A percentile compares a stretch with the other conserved stretches of the same genome.
Evolutionary conservation across 2,888 invertebrate genomes (phyloP).

Genomic region (Hydrotaea cyrtoneurina): DNA sequence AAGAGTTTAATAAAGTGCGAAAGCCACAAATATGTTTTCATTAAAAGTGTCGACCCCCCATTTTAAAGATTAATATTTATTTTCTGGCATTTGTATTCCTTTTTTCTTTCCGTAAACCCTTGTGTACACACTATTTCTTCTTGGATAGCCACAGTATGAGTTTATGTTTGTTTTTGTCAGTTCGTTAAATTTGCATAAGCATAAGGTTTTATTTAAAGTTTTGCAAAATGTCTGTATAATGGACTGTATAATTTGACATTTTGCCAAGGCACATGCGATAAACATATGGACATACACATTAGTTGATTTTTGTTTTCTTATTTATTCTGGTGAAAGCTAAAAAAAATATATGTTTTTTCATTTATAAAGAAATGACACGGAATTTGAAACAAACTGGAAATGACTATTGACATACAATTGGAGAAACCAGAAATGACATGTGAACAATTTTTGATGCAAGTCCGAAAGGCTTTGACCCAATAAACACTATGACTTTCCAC

Average conservation of each 20-base stretch:
- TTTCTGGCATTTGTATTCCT: neutral
- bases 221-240: neutral
- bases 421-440: neutral
- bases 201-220: neutral
- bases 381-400: neutral
- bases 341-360: neutral
- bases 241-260: neutral
- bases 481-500: too few relatives aligned
- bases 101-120: neutral
- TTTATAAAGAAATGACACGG: neutral
- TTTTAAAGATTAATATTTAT: too few relatives aligned
- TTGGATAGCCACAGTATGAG: neutral
- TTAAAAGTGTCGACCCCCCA: too few relatives aligned
- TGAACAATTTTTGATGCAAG: neutral
- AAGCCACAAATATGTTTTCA: too few relatives aligned
- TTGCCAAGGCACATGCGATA: neutral
- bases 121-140: neutral
- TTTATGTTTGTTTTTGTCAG: slow-evolving; percentile 3
- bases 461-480: too few relatives aligned
- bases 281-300: neutral
- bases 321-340: neutral
- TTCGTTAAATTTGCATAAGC: neutral
- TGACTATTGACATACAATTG: too few relatives aligned
- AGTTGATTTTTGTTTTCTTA: neutral
- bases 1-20: too few relatives aligned